Evolutionary conservation across 2,888 invertebrate genomes (phyloP), one percentile per base, ranked within the genome.

Genomic region (Tiliacea aurago): DNA sequence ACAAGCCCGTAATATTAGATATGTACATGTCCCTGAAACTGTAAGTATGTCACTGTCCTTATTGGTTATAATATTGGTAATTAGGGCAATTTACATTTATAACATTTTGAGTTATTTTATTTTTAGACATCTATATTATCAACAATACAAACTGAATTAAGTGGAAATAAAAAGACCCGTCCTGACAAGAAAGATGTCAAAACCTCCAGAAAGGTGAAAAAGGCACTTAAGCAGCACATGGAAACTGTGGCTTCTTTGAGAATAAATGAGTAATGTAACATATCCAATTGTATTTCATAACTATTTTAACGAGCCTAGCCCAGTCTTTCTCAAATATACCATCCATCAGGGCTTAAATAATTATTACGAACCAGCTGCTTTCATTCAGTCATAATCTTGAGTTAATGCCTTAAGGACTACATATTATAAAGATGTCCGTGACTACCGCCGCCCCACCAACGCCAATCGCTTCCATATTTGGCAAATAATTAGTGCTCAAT

Each of bases 11-110:
- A 97, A 97, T 87, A 97, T 98, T 74, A 96, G 98, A 90, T 97
- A 97, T 90, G 96, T 98, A 13, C 98, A 98, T 88, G 95, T 98
- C 81, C 98, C 98, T 49, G 95, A 97, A 90, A 90, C 88, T 81
- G 96, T 96, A 88, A 94, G 96, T 94, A 70, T 77, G 10, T 20
- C 20, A 20, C n/a, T 51, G 33, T 37, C 37, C 20, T 2, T 43
- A 33, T 41, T 59, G 10, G 7, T 20, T 41, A 58, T 53, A 64
- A 13, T 49, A 56, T 20, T 53, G 18, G 2, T 37, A 18, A n/a
- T 15, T 72, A 51, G 28, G 37, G 5, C 7, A 53, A 43, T 53
- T 62, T 23, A 33, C 11, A 43, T 53, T 41, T 53, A 13, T 56
- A 68, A 71, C 10, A 47, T 43, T 55, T 23, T 41, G 13, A 61